Evolutionary conservation across 2,888 invertebrate genomes (phyloP).

Genomic region (Apomyelois bistriatella): DNA sequence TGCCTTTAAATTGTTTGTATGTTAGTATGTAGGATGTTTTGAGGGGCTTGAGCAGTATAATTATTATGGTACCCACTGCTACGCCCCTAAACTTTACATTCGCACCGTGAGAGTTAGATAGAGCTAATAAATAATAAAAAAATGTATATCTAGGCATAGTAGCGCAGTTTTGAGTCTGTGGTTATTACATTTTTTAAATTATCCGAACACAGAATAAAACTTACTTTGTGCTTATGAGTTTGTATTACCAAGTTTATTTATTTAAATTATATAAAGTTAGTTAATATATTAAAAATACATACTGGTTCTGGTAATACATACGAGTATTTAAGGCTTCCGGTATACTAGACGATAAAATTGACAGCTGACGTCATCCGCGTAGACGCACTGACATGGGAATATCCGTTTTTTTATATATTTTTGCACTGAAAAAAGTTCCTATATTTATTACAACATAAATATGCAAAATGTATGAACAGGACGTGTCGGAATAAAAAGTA

Average conservation of each 20-base stretch:
- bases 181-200: not conserved
- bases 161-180: conserved; percentile 34
- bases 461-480: conserved; percentile 43
- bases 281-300: not conserved
- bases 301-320: conserved; percentile 35
- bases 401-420: conserved; percentile 43
- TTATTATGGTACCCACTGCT: conserved; percentile 57
- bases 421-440: conserved; percentile 76
- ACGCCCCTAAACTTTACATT: conserved; percentile 54
- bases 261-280: too few relatives aligned
- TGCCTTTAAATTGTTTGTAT: conserved; percentile 77
- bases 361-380: conserved; percentile 31
- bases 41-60: conserved; percentile 54
- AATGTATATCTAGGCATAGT: conserved; percentile 46
- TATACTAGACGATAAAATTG: conserved; percentile 36
- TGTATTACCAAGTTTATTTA: conserved; percentile 49
- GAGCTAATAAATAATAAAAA: conserved; percentile 61
- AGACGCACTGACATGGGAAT: conserved; percentile 27
- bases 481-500: conserved; percentile 34
- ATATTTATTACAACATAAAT: conserved; percentile 62
- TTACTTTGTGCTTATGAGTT: conserved; percentile 59
- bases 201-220: conserved; percentile 18
- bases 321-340: conserved; percentile 60
- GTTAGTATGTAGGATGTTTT: conserved; percentile 63
- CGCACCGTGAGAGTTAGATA: conserved; percentile 72